These are phyloP conservation scores for Chiroxiphia lanceolata DNA, from an alignment of 2,797 vertebrate species.

Conservation along the genomic window DNA sequence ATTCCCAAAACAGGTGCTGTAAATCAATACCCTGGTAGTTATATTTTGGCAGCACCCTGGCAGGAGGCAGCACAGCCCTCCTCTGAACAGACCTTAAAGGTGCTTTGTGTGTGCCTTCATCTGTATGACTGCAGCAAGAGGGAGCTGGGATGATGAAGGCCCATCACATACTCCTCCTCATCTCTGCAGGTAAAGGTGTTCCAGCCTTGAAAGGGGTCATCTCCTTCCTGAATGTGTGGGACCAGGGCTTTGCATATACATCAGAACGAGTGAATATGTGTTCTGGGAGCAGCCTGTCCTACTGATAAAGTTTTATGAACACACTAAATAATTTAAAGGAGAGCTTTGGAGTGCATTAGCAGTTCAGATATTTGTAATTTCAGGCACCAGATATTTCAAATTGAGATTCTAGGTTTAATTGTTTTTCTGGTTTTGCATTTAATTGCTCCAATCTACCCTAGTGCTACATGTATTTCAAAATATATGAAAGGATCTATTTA, in stretches of 20 bases:
- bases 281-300: neutral
- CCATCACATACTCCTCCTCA: neutral
- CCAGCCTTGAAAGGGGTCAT: neutral
- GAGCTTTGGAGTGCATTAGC: neutral
- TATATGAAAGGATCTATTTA: neutral
- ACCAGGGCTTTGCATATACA: neutral
- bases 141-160: constrained; percentile 34
- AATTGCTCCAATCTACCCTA: neutral
- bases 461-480: neutral
- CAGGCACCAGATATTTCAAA: neutral
- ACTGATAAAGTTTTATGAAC: neutral
- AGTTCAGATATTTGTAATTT: neutral
- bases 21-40: constrained; percentile 40
- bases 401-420: neutral
- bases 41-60: neutral
- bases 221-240: neutral
- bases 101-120: neutral
- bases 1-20: constrained; percentile 71
- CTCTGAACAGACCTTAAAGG: neutral
- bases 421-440: neutral
- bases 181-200: constrained; percentile 64
- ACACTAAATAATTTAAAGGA: neutral
- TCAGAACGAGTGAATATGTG: fast-evolving
- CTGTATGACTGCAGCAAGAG: neutral
- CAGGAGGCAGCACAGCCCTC: neutral